Base-by-base conservation (phyloP, 1,140 invertebrate species). In the Drosophila pruinosa region DNA sequence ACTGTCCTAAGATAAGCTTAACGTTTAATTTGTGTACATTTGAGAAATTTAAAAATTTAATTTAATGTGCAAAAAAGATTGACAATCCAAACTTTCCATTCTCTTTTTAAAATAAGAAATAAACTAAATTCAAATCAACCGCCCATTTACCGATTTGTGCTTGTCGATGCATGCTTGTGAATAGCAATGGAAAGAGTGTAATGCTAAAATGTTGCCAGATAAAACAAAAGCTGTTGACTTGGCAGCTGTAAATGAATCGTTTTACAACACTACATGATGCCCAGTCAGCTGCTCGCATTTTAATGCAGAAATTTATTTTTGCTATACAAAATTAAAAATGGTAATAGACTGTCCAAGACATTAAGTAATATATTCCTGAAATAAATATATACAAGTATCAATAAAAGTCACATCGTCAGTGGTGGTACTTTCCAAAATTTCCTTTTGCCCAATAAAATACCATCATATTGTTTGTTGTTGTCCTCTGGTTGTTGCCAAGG, bases 401-500 rank as follows among this genome's bases (percentile, higher is more conserved):
- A 22, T 6, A 14, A 14, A 8, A 19, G 7, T 19, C 22, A 7
- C 17, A 26, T n/a, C 12, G 22, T 14, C 14, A 56, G 41, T 56
- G 12, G 28, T 28, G 21, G 34, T 10, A 17, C 6, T 21, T 47
- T 56, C 22, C 8, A 15, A 1, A 50, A n/a, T 17, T 34, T 24
- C 41, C 10, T 50, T 64, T 50, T 39, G 52, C 34, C 43, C 50
- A 61, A 72, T 50, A 54, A 57, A 61, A 72, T 72, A 50, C 48
- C 45, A 50, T 19, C 41, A 45, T 52, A 54, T 59, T 77, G 69
- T 75, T 75, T 79, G 75, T 83, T 83, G 81, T 79, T 83, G 54
- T 80, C 57, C 58, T 39, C 53, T 70, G 48, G 8, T 57, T 85
- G 82, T 88, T 88, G 68, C 83, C 79, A 88, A 71, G 78, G 82